phyloP scores from a whole-genome alignment of 2,113 vertebrate species.

The Sinocyclocheilus anshuiensis region DNA sequence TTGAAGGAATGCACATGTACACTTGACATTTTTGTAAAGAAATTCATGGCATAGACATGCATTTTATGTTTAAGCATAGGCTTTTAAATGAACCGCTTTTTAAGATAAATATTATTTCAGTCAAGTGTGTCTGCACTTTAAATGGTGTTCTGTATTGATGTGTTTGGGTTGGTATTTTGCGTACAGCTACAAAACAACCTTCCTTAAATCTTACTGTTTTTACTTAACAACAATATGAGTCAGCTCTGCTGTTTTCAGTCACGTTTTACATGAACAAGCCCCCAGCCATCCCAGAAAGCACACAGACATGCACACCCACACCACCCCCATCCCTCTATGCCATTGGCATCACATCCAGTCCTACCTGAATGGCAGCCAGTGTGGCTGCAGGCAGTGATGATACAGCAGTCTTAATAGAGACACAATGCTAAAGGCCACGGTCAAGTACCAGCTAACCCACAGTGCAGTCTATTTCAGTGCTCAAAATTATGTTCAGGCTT shows the following conservation, averaged over 20 bases:
- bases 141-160: neutral
- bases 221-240: conserved; percentile 3
- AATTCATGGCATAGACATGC: no score
- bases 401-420: conserved; percentile 61
- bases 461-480: conserved; percentile 34
- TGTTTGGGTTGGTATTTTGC: conserved; percentile 9
- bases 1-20: neutral
- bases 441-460: conserved; percentile 20
- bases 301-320: neutral
- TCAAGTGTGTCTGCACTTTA: neutral
- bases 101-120: neutral
- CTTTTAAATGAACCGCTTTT: no score
- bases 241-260: conserved; percentile 25
- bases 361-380: conserved; percentile 58
- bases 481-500: neutral
- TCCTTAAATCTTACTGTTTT: conserved; percentile 25
- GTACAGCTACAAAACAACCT: neutral
- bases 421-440: conserved; percentile 46
- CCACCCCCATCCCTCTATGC: conserved; percentile 32
- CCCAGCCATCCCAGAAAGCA: neutral
- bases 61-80: neutral
- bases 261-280: neutral
- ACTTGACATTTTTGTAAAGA: neutral
- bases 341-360: conserved; percentile 52
- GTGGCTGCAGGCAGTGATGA: conserved; percentile 52